A percentile compares a stretch with the other conserved stretches of the same genome.
Conservation (phyloP, 1,140 invertebrate genomes). For the Amphibalanus amphitrite region DNA sequence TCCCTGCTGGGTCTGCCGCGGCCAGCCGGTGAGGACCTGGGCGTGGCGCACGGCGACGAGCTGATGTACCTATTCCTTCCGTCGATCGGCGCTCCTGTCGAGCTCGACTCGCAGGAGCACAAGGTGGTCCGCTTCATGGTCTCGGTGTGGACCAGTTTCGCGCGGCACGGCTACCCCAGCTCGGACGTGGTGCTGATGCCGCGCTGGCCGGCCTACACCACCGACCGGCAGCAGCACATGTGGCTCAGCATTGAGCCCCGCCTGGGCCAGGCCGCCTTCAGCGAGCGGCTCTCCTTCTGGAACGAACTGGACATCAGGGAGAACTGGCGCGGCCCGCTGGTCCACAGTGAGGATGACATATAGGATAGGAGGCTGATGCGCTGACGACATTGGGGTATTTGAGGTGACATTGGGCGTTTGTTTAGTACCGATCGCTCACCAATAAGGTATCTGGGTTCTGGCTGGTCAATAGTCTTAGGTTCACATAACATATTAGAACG, state of each 20-base stretch:
- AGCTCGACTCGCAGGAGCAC: not conserved
- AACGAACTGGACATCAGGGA: not conserved
- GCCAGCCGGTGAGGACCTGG: constrained; percentile 25
- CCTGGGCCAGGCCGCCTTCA: not conserved
- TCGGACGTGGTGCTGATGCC: not conserved
- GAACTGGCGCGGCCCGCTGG: not conserved
- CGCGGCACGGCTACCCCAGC: not conserved
- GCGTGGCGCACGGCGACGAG: not conserved
- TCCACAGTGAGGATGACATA: not conserved
- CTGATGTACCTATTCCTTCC: not conserved
- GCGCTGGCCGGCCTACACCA: not conserved
- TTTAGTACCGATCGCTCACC: too few relatives aligned
- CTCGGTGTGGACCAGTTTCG: not conserved
- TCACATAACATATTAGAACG: too few relatives aligned
- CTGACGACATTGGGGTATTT: too few relatives aligned
- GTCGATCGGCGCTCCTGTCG: not conserved
- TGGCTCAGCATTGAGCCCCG: not conserved
- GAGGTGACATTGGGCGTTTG: too few relatives aligned
- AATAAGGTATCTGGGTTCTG: too few relatives aligned
- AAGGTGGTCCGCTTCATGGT: not conserved
- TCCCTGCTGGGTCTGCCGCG: constrained; percentile 13
- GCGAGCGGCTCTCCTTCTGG: not conserved
- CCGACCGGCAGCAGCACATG: not conserved
- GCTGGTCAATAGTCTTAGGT: too few relatives aligned
- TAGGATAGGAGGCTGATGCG: too few relatives aligned